Percentiles rank a stretch among this genome's conserved stretches.
phyloP scores from a whole-genome alignment of 2,113 vertebrate genomes.

The Eidolon helvum region DNA sequence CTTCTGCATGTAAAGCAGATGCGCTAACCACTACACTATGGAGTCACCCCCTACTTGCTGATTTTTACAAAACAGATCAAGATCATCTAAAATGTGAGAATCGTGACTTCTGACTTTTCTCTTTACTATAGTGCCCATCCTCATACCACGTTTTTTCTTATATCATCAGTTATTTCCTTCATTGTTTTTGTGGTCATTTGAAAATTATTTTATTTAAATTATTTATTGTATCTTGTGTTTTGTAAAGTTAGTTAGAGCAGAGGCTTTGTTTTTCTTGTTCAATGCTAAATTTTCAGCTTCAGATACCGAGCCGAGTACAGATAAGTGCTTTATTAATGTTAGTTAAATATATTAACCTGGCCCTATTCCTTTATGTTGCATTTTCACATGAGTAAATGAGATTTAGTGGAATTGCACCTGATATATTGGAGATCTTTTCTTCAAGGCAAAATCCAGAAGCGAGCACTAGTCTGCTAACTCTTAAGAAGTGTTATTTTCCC shows the following conservation, averaged over 20 bases:
- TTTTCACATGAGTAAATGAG: background rate
- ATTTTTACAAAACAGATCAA: background rate
- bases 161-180: background rate
- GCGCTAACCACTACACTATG: too few species aligned
- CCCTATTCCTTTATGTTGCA: background rate
- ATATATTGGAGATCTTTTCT: background rate
- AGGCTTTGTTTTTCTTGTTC: background rate
- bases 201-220: background rate
- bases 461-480: background rate
- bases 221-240: background rate
- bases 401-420: background rate
- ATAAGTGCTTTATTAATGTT: background rate
- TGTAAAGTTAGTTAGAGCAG: background rate
- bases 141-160: background rate
- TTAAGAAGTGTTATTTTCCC: background rate
- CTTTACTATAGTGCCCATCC: background rate
- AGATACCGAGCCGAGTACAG: background rate
- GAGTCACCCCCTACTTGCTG: background rate
- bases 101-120: background rate
- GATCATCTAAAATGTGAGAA: background rate
- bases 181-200: background rate
- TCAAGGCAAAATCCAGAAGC: background rate
- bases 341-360: background rate
- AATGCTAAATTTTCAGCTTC: background rate
- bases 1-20: too few species aligned